Conservation (phyloP, 2,888 invertebrate species). For the Onchidella celtica region DNA sequence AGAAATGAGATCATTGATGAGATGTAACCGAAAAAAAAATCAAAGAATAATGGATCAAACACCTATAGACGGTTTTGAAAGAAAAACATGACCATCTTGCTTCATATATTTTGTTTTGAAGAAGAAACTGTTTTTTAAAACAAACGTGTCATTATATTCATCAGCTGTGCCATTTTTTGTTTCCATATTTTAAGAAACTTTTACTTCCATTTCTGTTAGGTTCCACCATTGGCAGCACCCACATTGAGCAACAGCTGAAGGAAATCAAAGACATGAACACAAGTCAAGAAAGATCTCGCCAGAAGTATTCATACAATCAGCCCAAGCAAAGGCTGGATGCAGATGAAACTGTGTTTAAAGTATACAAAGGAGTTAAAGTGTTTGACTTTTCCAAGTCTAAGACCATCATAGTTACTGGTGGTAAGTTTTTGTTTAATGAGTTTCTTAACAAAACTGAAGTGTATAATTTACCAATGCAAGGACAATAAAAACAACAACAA, state of each 20-base stretch:
- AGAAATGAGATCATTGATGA: too few relatives aligned
- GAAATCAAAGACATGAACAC: constrained; percentile 70
- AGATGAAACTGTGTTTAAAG: constrained; percentile 79
- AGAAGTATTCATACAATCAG: constrained; percentile 65
- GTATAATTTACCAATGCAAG: neutral
- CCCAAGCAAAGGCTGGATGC: constrained; percentile 72
- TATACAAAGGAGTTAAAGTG: constrained; percentile 80
- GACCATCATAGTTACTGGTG: constrained; percentile 80
- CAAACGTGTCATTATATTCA: too few relatives aligned
- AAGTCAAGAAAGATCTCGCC: constrained; percentile 57
- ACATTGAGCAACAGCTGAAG: constrained; percentile 77
- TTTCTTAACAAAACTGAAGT: neutral
- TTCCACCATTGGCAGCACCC: constrained; percentile 78
- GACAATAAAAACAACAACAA: too few relatives aligned
- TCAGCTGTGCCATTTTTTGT: too few relatives aligned
- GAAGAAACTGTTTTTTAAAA: too few relatives aligned
- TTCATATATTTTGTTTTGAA: too few relatives aligned
- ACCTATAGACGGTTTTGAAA: too few relatives aligned
- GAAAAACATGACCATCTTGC: too few relatives aligned
- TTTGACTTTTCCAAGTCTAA: constrained; percentile 79
- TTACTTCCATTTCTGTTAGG: constrained; percentile 66
- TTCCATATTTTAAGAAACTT: too few relatives aligned
- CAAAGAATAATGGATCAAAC: too few relatives aligned
- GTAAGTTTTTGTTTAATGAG: constrained; percentile 60
- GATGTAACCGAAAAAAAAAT: too few relatives aligned